Base-by-base conservation (phyloP, 2,113 vertebrate genomes). In the Vanacampus margaritifer region DNA sequence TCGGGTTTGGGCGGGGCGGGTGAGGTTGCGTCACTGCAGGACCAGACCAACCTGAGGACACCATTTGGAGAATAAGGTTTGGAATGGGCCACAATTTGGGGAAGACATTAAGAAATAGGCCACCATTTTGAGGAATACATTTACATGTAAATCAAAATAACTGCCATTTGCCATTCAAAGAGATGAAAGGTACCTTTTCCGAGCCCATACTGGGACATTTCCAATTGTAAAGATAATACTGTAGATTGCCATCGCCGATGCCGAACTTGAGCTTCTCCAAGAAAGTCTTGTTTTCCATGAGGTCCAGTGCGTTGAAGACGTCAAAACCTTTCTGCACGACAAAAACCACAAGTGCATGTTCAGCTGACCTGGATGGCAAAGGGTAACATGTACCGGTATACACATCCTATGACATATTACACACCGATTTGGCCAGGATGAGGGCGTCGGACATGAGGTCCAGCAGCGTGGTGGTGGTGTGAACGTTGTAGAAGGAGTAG, bases 161-260 rank as follows among this genome's bases (percentile, higher is more conserved):
- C 0, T 17, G 13, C 26, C 32, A 57, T 32, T 32, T 35, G 14
- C 26, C 26, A 8, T 32, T 16, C 16, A 56, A 17, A 32, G 1
- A 32, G 24, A 28, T 12, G 1, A 2, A 28, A 16, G 1, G 0
- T 66, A 98, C 97, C 95, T 99, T 99, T 88, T 99, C 97, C 0
- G 97, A 86, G 6, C 94, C 94, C 97, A 99, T 98, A 89, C 94
- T 96, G 88, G 97, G 97, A 89, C 97, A 99, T 86, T 98, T 98
- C 97, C 97, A 99, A 92, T 99, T 99, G 93, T 99, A 99, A 84
- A 99, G 93, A 74, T 99, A 99, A 99, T 99, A 99, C 95, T 99
- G 97, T 91, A 99, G 92, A 86, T 99, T 99, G 78, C 97, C 97
- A 0, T 99, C 97, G 8, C 97, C 97, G 0, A 99, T 98, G 77